A percentile compares a stretch with the other conserved stretches of the same genome.
Conservation (phyloP, 2,888 invertebrate species). For the Drosophila gaucha region DNA sequence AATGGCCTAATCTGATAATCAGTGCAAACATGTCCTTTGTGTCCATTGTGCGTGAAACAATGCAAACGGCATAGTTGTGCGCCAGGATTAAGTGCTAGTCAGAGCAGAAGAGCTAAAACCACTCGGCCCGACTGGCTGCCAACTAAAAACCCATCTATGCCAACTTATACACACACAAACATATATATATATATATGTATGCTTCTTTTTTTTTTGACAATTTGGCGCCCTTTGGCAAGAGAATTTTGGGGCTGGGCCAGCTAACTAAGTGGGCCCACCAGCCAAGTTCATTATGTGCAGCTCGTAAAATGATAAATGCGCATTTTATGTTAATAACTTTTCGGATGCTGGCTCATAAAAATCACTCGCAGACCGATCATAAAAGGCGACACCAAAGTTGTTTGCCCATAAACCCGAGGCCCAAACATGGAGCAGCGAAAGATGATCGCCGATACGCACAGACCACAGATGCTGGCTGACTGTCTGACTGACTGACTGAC, state of each 20-base stretch:
- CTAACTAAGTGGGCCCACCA: slow-evolving; percentile 44
- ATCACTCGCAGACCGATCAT: slow-evolving; percentile 55
- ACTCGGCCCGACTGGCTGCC: slow-evolving; percentile 32
- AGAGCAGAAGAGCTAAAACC: slow-evolving; percentile 41
- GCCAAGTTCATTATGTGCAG: slow-evolving; percentile 68
- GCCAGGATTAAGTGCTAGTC: slow-evolving; percentile 81
- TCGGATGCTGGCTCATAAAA: slow-evolving; percentile 58
- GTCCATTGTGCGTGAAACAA: slow-evolving; percentile 83
- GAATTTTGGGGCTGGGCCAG: slow-evolving; percentile 36
- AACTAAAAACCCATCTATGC: slow-evolving; percentile 17
- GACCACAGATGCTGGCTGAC: slow-evolving; percentile 25
- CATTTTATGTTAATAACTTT: slow-evolving; percentile 68
- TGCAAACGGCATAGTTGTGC: slow-evolving; percentile 83
- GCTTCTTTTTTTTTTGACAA: slow-evolving; percentile 33
- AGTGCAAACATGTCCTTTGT: slow-evolving; percentile 85
- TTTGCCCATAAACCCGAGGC: slow-evolving; percentile 52
- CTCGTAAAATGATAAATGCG: slow-evolving; percentile 74
- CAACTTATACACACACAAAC: too few relatives aligned
- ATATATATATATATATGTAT: background rate
- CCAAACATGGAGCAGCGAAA: slow-evolving; percentile 33
- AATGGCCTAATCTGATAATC: slow-evolving; percentile 85
- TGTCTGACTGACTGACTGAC: slow-evolving; percentile 13
- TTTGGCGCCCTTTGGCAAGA: slow-evolving; percentile 37
- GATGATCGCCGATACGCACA: slow-evolving; percentile 55
- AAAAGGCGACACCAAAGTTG: slow-evolving; percentile 64